Base-by-base conservation (phyloP, 2,888 invertebrate genomes). In the Parnassius smintheus region DNA sequence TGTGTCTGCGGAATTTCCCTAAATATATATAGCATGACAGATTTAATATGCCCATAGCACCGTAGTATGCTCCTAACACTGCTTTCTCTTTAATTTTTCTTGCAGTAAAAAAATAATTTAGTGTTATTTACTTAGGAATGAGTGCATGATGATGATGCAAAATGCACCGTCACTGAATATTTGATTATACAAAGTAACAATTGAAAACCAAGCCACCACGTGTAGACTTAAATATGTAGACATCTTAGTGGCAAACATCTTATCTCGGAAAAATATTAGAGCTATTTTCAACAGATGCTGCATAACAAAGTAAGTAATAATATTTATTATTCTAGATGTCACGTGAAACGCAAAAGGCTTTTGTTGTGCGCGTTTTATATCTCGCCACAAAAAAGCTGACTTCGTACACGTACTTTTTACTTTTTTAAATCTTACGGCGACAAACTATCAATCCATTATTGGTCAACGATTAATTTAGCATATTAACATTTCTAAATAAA, bases 141-240 rank as follows among this genome's bases (percentile, higher is more conserved):
- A 35, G 7, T 35, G 7, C 35, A 4, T 35, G 84, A 85, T 82
- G 81, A 78, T 81, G 76, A 80, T 86, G 80, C 84, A 86, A 86
- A 83, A 87, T 88, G 82, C 81, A 88, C 75, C 72, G 71, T 65
- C 75, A 68, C 75, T 79, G 82, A 83, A 85, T 85, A 81, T 77
- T 72, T 76, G 78, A 83, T 78, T 80, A 68, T 74, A 75, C 75
- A 74, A 72, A 71, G 74, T 75, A 68, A 73, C 76, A 75, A 76
- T 81, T 79, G 81, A 80, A 83, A 77, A 70, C 69, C 66, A 69
- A 66, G 69, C 69, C 65, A 70, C 69, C 65, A 68, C 63, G 62
- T 62, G 72, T 75, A 81, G 82, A 79, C 80, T 83, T 77, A 67
- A 67, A 68, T 67, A 70, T 66, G 66, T 65, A 63, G 62, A 58